These are phyloP conservation scores for Pocillopora damicornis DNA, from an alignment of 64 coral and sea anemone genomes.

Conservation along the genomic window DNA sequence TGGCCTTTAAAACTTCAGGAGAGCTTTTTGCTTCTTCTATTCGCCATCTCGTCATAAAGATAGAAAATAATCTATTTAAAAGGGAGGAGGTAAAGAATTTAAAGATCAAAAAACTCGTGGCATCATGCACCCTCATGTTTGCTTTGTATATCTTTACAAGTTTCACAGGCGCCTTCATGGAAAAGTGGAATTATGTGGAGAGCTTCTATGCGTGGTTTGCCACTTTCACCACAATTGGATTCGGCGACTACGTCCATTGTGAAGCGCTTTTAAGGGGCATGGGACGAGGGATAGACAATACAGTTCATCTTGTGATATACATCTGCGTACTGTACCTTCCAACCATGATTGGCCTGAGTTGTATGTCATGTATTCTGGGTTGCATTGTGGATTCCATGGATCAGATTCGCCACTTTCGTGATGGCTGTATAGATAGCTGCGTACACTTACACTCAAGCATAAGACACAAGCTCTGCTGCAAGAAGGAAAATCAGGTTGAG, in stretches of 20 bases:
- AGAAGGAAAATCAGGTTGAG: neutral
- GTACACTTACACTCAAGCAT: neutral
- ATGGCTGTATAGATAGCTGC: neutral
- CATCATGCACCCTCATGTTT: neutral
- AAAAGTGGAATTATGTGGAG: constrained; percentile 1
- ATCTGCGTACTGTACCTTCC: neutral
- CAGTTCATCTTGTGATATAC: neutral
- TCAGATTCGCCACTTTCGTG: neutral
- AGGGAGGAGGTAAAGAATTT: neutral
- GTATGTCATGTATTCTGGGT: constrained; percentile 3
- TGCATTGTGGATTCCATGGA: constrained; percentile 13
- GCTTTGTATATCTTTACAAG: neutral
- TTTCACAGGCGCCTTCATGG: neutral
- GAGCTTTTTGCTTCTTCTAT: constrained; percentile 1
- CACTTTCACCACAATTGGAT: constrained; percentile 21
- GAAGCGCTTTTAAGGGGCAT: neutral
- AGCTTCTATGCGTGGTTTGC: constrained; percentile 6
- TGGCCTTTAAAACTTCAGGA: constrained; percentile 41
- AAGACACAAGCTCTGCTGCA: neutral
- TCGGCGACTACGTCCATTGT: constrained; percentile 12
- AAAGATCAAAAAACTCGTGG: neutral
- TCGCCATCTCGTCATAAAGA: neutral
- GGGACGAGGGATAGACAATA: neutral
- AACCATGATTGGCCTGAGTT: neutral
- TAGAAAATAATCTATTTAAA: neutral